Evolutionary conservation across 2,113 vertebrate genomes (phyloP).

Genomic region (Monopterus albus): DNA sequence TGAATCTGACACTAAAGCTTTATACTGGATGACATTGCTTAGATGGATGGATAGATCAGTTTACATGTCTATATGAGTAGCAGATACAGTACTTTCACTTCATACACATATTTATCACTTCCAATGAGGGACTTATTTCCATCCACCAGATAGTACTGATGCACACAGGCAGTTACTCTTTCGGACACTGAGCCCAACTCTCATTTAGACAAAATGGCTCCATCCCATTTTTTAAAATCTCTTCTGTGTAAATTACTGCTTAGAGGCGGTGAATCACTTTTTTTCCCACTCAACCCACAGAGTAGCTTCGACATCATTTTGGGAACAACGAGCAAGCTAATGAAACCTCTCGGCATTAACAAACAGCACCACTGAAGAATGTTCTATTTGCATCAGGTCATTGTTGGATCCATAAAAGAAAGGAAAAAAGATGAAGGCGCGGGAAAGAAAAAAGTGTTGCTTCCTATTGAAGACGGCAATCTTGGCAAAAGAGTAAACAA

Average conservation of each 20-base stretch:
- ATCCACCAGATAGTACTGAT: slow-evolving; percentile 39
- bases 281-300: slow-evolving; percentile 8
- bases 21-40: slow-evolving; percentile 2
- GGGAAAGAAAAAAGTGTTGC: slow-evolving; percentile 45
- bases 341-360: slow-evolving; percentile 72
- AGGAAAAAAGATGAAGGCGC: slow-evolving; percentile 36
- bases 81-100: slow-evolving; percentile 18
- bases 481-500: slow-evolving; percentile 89
- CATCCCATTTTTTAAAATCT: slow-evolving; percentile 67
- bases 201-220: slow-evolving; percentile 62
- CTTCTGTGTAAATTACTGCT: slow-evolving; percentile 65
- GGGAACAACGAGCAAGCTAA: slow-evolving; percentile 66
- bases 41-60: slow-evolving; percentile 17
- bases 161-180: slow-evolving; percentile 28
- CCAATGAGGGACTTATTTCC: neutral
- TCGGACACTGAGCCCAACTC: slow-evolving; percentile 57
- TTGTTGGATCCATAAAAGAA: slow-evolving; percentile 71
- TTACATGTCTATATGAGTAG: slow-evolving; percentile 1
- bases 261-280: slow-evolving; percentile 54
- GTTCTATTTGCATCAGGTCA: slow-evolving; percentile 68
- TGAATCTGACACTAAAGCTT: slow-evolving; percentile 12
- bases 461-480: slow-evolving; percentile 68
- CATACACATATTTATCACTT: neutral
- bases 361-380: slow-evolving; percentile 68
- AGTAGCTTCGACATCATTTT: slow-evolving; percentile 62